Evolutionary conservation across 2,888 invertebrate species (phyloP).

Genomic region (Troglohyphantes excavatus): DNA sequence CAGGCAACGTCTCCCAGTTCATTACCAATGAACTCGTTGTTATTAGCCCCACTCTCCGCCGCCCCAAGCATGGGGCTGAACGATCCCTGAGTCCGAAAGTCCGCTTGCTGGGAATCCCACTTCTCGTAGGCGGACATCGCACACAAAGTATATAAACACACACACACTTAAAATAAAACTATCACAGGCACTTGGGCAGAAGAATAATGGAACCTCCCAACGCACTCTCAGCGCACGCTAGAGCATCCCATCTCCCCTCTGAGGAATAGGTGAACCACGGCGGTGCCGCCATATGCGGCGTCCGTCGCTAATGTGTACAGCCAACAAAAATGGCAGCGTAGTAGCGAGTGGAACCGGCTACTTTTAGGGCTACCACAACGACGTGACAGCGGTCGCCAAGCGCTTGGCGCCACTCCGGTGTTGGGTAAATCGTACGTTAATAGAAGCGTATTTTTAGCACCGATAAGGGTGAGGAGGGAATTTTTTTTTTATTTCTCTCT

Average conservation of each 20-base stretch:
- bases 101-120: conserved; percentile 57
- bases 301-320: conserved; percentile 69
- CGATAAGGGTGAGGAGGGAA: conserved; percentile 16
- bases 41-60: conserved; percentile 9
- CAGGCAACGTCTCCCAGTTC: conserved; percentile 73
- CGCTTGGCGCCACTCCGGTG: conserved; percentile 26
- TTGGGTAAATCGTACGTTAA: conserved; percentile 46
- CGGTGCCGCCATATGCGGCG: conserved; percentile 74
- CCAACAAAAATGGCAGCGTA: conserved; percentile 73
- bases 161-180: conserved; percentile 3
- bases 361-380: conserved; percentile 66
- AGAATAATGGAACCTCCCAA: too few species aligned
- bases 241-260: conserved; percentile 48
- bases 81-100: conserved; percentile 50
- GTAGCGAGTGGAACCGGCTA: conserved; percentile 69
- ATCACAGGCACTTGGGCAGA: conserved; percentile 49
- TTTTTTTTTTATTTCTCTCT: background rate
- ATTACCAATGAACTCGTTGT: background rate
- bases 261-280: conserved; percentile 62
- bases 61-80: conserved; percentile 55
- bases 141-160: conserved; percentile 13
- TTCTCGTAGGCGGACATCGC: conserved; percentile 71
- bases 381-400: conserved; percentile 51
- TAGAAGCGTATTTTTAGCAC: conserved; percentile 63
- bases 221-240: conserved; percentile 26